A percentile compares a stretch with the other conserved stretches of the same genome.
Evolutionary conservation across 2,888 invertebrate genomes (phyloP).

Genomic region (Amblyjoppa fuscipennis): DNA sequence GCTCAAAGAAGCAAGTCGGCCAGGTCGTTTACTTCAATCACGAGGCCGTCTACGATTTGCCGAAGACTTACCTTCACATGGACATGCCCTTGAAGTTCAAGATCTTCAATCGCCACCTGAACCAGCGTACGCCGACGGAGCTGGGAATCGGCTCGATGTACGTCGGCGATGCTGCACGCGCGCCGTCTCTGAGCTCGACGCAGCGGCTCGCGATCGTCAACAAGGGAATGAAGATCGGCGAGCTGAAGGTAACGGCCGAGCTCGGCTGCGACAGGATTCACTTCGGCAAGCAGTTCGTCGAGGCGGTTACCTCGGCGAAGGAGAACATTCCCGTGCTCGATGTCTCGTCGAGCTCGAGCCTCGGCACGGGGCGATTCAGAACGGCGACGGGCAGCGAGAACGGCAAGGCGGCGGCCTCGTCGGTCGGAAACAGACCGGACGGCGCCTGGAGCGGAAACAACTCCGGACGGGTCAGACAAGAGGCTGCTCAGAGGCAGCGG

Average conservation of each 20-base stretch:
- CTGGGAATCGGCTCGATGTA: conserved; percentile 85
- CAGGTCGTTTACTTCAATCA: conserved; percentile 86
- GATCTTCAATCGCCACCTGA: conserved; percentile 84
- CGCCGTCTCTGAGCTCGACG: conserved; percentile 81
- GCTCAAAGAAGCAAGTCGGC: conserved; percentile 83
- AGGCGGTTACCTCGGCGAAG: conserved; percentile 78
- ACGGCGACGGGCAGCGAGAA: conserved; percentile 76
- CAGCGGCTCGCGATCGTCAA: conserved; percentile 84
- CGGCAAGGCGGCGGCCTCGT: conserved; percentile 72
- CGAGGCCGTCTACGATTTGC: conserved; percentile 84
- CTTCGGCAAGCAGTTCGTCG: conserved; percentile 86
- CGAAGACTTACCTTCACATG: conserved; percentile 80
- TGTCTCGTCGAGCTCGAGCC: conserved; percentile 60
- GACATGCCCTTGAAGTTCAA: conserved; percentile 84
- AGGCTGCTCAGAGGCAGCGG: conserved; percentile 56
- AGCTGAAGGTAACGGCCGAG: conserved; percentile 85
- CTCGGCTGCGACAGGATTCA: conserved; percentile 86
- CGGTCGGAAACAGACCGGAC: conserved; percentile 70
- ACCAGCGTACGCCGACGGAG: conserved; percentile 84
- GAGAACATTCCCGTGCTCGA: conserved; percentile 80
- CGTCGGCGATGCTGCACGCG: conserved; percentile 81
- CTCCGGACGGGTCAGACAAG: conserved; percentile 66
- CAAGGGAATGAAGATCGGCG: conserved; percentile 85
- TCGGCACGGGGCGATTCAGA: conserved; percentile 69
- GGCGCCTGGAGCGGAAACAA: conserved; percentile 69